phyloP scores from a whole-genome alignment of 2,888 invertebrate species.

The Zelleria hepariella region DNA sequence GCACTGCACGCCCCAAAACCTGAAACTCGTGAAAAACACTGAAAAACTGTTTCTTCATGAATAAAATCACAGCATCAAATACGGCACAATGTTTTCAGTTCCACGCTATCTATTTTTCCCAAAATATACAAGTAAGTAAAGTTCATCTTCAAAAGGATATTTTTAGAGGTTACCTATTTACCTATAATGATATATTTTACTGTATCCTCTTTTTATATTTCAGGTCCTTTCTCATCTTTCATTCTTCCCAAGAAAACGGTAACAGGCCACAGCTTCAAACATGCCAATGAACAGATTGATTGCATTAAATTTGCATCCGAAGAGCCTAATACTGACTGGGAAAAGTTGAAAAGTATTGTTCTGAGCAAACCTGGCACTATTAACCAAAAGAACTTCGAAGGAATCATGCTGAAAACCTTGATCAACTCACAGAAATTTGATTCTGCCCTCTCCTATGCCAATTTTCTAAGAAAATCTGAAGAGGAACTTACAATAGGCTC shows the following conservation, averaged over 20 bases:
- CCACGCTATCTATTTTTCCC: constrained; percentile 16
- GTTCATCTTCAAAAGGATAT: background rate
- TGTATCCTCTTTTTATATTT: constrained; percentile 15
- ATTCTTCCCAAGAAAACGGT: background rate
- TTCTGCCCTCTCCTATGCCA: constrained; percentile 71
- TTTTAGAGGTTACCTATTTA: background rate
- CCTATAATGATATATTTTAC: too few species aligned
- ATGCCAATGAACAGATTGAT: constrained; percentile 32
- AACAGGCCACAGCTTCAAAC: background rate
- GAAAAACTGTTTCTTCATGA: background rate
- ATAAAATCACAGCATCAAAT: background rate
- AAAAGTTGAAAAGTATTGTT: constrained; percentile 45
- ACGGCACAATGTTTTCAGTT: constrained; percentile 20
- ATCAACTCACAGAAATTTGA: constrained; percentile 45
- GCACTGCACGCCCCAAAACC: too few species aligned
- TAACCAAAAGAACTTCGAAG: constrained; percentile 71
- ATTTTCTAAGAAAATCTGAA: constrained; percentile 61
- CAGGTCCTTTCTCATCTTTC: constrained; percentile 20
- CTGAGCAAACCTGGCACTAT: constrained; percentile 43
- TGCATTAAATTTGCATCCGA: constrained; percentile 33
- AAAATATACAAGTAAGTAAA: constrained; percentile 20
- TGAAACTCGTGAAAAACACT: background rate
- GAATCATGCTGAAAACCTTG: constrained; percentile 70
- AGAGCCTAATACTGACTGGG: constrained; percentile 44
- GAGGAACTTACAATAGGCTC: constrained; percentile 70